A percentile compares a stretch with the other conserved stretches of the same genome.
Conservation (phyloP, 2,888 invertebrate genomes). For the Tinea semifulvella region DNA sequence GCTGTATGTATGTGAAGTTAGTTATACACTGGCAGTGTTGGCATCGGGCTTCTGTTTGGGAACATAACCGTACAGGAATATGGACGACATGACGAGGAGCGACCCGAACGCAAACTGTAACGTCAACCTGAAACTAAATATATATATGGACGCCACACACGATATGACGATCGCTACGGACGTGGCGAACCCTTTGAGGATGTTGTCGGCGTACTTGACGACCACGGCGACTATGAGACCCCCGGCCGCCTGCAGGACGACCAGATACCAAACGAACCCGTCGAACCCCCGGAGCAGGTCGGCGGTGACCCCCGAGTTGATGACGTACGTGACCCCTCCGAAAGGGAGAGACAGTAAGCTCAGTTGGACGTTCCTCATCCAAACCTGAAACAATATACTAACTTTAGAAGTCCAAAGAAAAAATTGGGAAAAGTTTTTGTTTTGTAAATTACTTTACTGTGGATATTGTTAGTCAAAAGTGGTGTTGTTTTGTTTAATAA, state of each 20-base stretch:
- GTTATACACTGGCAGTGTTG: too few relatives aligned
- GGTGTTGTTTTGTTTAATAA: too few relatives aligned
- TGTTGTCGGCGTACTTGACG: slow-evolving; percentile 99
- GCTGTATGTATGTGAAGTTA: too few relatives aligned
- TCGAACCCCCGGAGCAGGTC: slow-evolving; percentile 73
- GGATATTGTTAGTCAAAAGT: too few relatives aligned
- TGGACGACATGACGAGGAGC: slow-evolving; percentile 88
- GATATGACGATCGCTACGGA: slow-evolving; percentile 96
- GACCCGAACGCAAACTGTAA: slow-evolving; percentile 89
- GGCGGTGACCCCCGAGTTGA: slow-evolving; percentile 80
- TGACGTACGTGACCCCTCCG: slow-evolving; percentile 80
- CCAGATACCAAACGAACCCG: slow-evolving; percentile 86
- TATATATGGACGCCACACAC: slow-evolving; percentile 90
- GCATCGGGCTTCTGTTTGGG: slow-evolving; percentile 60
- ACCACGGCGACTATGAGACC: slow-evolving; percentile 98
- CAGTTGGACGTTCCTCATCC: slow-evolving; percentile 98
- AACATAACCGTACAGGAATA: slow-evolving; percentile 91
- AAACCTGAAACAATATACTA: slow-evolving; percentile 68
- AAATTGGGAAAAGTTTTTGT: too few relatives aligned
- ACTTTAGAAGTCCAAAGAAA: too few relatives aligned
- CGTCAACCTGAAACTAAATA: slow-evolving; percentile 90
- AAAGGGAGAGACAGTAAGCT: slow-evolving; percentile 92
- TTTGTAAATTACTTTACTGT: too few relatives aligned
- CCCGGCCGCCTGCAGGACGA: slow-evolving; percentile 91
- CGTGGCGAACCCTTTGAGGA: slow-evolving; percentile 97